Evolutionary conservation across 2,113 vertebrate genomes (phyloP).

Genomic region (Daphoenositta chrysoptera): DNA sequence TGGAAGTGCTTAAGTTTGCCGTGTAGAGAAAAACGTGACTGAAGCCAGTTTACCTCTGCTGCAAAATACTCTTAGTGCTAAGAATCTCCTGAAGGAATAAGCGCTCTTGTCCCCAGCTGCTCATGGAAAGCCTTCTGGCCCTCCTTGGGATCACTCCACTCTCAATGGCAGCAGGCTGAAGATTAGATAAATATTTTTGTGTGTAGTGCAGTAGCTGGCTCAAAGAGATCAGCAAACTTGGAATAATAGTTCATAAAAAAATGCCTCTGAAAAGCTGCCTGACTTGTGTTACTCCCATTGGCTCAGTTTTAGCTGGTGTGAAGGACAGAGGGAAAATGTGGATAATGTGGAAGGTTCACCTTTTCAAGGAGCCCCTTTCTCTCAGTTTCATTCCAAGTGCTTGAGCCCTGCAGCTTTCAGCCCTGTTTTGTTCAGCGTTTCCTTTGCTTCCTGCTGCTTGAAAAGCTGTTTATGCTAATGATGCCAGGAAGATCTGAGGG

Average conservation of each 20-base stretch:
- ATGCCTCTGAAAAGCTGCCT: constrained; percentile 33
- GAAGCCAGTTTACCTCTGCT: background rate
- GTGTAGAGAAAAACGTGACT: background rate
- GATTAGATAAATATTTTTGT: constrained; percentile 34
- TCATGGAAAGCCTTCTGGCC: background rate
- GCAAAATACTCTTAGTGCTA: background rate
- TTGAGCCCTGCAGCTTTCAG: constrained; percentile 24
- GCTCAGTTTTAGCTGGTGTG: background rate
- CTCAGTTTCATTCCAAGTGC: background rate
- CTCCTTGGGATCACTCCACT: background rate
- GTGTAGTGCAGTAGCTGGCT: constrained; percentile 45
- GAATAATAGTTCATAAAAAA: constrained; percentile 28
- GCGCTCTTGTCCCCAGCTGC: background rate
- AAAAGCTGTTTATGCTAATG: constrained; percentile 66
- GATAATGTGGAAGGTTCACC: background rate
- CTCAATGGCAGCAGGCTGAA: constrained; percentile 9
- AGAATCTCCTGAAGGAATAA: background rate
- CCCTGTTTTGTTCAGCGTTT: constrained; percentile 34
- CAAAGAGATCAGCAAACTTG: constrained; percentile 36
- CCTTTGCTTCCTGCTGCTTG: constrained; percentile 60
- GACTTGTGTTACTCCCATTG: background rate
- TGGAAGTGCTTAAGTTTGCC: background rate
- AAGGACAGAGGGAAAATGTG: background rate
- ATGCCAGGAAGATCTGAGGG: constrained; percentile 57
- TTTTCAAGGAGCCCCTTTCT: constrained; percentile 19